Base-by-base conservation (phyloP, 2,113 vertebrate species). In the Phalacrocorax carbo region DNA sequence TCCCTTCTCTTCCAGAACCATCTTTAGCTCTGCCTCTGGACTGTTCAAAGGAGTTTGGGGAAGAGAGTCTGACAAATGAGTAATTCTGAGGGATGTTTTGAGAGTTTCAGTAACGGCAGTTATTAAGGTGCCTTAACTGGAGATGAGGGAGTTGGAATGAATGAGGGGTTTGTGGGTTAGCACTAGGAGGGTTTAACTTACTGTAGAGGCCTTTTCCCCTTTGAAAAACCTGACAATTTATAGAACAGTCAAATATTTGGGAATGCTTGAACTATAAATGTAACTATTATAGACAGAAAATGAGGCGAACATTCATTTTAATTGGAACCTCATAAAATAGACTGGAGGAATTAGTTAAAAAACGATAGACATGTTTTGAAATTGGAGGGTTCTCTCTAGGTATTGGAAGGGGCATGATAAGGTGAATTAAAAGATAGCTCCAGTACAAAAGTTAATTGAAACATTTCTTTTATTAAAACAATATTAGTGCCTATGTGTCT, bases 311-410 rank as follows among this genome's bases (percentile, higher is more conserved):
- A 11, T 76, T 78, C 52, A 29, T 49, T 82, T 91, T 96, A 97
- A 96, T 96, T 97, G 83, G 62, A 90, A 91, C 55, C 54, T 57
- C 30, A n/a, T 93, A 89, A 76, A 91, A 86, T 91, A 66, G 58
- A 84, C 20, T 92, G 42, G 57, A 97, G 36, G 88, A 96, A 94
- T 94, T 97, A 93, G 95, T 97, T 95, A 71, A 93, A 89, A 96
- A 90, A 66, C 88, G 57, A 82, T 86, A 72, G 88, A 30, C 60
- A 29, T 26, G n/a, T 95, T 97, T 96, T 96, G 52, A 94, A 95
- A 95, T 95, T 68, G 34, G 46, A 94, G 57, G 10, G 23, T 78
- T 97, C 40, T 96, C 85, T 73, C 49, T 90, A 79, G 89, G 48
- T 88, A 66, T 66, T 73, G 46, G 54, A 94, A 89, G 87, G 91